Evolutionary conservation across 2,797 vertebrate genomes (phyloP), one percentile per base, ranked within the genome.

Genomic region (Sebastes kiyomatsui): DNA sequence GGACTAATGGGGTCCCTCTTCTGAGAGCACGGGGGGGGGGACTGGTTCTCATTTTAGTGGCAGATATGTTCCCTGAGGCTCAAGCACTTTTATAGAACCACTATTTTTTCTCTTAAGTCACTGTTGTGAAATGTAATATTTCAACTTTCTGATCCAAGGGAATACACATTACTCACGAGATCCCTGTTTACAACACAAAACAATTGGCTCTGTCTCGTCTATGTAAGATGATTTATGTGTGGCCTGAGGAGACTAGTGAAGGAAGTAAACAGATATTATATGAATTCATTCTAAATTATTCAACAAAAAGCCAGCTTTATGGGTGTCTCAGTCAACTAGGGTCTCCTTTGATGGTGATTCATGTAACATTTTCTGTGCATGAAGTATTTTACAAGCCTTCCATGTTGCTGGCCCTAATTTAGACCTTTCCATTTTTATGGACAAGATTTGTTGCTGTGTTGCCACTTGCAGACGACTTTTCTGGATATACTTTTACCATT

Each of bases 31-130:
- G 28, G 38, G 9, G n/a, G 16, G 20, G 75, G 27, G 83, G 89
- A 67, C 85, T 93, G 93, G 90, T 92, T 94, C 88, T 92, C 82
- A 89, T 94, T 94, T 92, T 66, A 68, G 86, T 35, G 49, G 77
- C 27, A 76, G 70, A 88, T 83, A 38, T 67, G 46, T 81, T 87
- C 73, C 76, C 72, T n/a, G 49, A 75, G 25, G 70, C 83, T 83
- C 54, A 6, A 54, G 32, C 25, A 52, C 52, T 84, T 80, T 86
- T 76, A 75, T 59, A 79, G 54, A 76, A 82, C 46, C 64, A 65
- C 8, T 38, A 46, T 74, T 81, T 74, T 82, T 79, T 73, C 61
- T 81, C 42, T 65, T 32, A 22, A 80, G 67, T 58, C 61, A 68
- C 65, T 83, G 68, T 76, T 81, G 25, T 81, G 75, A 83, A 85